These are phyloP conservation scores for Dendrolimus pini DNA, from an alignment of 2,888 invertebrate species.

Conservation along the genomic window DNA sequence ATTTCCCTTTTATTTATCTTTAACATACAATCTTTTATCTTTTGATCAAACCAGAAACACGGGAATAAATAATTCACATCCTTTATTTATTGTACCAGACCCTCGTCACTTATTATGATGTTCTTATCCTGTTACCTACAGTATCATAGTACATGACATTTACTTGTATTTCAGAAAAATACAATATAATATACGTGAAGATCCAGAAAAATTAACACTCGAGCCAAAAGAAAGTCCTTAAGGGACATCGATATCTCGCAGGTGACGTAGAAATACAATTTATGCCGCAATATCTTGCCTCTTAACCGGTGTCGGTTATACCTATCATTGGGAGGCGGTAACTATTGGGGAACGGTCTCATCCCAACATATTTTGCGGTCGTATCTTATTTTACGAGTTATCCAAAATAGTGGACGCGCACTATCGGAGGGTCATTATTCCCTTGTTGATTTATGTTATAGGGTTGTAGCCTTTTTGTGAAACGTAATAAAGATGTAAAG, in stretches of 20 bases:
- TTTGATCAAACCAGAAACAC: too few relatives aligned
- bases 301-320: not conserved
- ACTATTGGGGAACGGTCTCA: constrained; percentile 15
- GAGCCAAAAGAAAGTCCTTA: not conserved
- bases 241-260: constrained; percentile 6
- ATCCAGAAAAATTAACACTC: too few relatives aligned
- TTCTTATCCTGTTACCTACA: too few relatives aligned
- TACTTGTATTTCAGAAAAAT: too few relatives aligned
- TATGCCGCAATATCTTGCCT: constrained; percentile 13
- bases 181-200: too few relatives aligned
- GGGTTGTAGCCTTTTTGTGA: not conserved
- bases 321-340: constrained; percentile 3
- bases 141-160: too few relatives aligned
- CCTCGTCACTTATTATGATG: too few relatives aligned
- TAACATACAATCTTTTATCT: too few relatives aligned
- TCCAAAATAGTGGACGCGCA: constrained; percentile 25
- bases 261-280: constrained; percentile 22
- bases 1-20: too few relatives aligned
- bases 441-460: constrained; percentile 33
- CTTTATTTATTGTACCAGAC: too few relatives aligned
- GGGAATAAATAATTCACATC: too few relatives aligned
- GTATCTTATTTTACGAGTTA: constrained; percentile 30
- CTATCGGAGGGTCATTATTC: constrained; percentile 29
- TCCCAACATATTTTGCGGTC: constrained; percentile 17
- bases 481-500: too few relatives aligned